A percentile compares a stretch with the other conserved stretches of the same genome.
Evolutionary conservation across 2,797 vertebrate genomes (phyloP).

Genomic region (Neosilurus mollespiculum): DNA sequence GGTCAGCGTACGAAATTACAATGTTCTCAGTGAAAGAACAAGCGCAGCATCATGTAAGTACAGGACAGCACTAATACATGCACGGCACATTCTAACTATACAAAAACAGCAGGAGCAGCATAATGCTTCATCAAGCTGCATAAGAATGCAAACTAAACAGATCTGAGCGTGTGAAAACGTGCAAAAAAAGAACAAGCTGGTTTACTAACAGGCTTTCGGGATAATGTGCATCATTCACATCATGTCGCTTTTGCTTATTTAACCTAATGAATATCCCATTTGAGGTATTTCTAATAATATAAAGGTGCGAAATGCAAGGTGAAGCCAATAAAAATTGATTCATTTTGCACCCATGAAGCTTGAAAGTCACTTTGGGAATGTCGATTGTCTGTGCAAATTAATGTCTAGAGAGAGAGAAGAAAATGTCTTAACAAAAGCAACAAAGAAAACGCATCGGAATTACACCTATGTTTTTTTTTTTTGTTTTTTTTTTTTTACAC

Average conservation of each 20-base stretch:
- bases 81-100: background rate
- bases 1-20: background rate
- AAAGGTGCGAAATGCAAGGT: slow-evolving; percentile 13
- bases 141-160: background rate
- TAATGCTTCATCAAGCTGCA: background rate
- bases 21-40: slow-evolving; percentile 6
- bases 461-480: background rate
- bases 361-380: slow-evolving; percentile 27
- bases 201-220: background rate
- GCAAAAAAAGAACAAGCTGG: background rate
- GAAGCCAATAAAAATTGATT: slow-evolving; percentile 21
- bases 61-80: slow-evolving; percentile 6
- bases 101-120: background rate
- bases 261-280: background rate
- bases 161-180: background rate
- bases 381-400: slow-evolving; percentile 18
- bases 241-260: background rate
- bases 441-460: background rate
- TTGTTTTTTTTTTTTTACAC: background rate
- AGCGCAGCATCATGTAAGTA: slow-evolving; percentile 1
- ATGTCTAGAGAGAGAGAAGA: slow-evolving; percentile 19
- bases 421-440: slow-evolving; percentile 1
- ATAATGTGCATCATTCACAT: background rate
- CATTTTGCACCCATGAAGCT: background rate
- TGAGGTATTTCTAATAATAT: background rate